Evolutionary conservation across 2,113 vertebrate genomes (phyloP).

Genomic region (Corvus cornix): DNA sequence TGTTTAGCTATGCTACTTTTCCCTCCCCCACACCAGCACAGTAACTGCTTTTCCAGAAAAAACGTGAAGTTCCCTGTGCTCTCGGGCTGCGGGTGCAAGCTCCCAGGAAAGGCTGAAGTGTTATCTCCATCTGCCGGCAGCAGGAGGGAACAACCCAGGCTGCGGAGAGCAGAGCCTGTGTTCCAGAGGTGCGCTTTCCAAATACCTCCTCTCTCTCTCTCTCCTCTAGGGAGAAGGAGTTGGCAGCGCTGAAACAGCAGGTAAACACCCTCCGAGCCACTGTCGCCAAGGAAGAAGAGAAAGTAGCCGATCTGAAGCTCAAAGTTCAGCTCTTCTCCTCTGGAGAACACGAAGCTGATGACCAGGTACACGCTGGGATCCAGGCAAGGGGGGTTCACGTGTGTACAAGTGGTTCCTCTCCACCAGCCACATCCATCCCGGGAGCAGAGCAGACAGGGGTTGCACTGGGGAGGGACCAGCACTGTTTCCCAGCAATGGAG

Average conservation of each 20-base stretch:
- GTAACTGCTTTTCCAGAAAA: not conserved
- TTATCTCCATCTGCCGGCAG: conserved; percentile 35
- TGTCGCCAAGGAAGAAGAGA: conserved; percentile 77
- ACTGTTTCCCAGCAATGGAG: not conserved
- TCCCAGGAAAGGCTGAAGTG: not conserved
- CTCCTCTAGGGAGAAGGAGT: conserved; percentile 77
- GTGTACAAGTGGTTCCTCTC: not conserved
- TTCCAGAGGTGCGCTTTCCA: not conserved
- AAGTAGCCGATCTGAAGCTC: conserved; percentile 74
- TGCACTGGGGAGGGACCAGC: not conserved
- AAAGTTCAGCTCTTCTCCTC: conserved; percentile 78
- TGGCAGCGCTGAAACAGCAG: conserved; percentile 75
- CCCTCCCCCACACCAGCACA: not conserved
- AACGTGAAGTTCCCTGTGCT: not conserved
- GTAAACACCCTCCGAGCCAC: conserved; percentile 66
- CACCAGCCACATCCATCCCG: not conserved
- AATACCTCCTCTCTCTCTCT: not conserved
- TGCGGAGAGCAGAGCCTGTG: not conserved
- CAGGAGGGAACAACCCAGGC: not conserved
- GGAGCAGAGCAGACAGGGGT: not conserved
- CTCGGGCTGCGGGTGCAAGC: not conserved
- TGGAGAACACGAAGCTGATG: conserved; percentile 69
- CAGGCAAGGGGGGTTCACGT: accelerated
- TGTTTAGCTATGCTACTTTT: not conserved
- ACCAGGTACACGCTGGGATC: conserved; percentile 72